Percentiles rank a stretch among this genome's conserved stretches.
phyloP scores from a whole-genome alignment of 2,888 invertebrate genomes.

The Pristionchus arcanus region DNA sequence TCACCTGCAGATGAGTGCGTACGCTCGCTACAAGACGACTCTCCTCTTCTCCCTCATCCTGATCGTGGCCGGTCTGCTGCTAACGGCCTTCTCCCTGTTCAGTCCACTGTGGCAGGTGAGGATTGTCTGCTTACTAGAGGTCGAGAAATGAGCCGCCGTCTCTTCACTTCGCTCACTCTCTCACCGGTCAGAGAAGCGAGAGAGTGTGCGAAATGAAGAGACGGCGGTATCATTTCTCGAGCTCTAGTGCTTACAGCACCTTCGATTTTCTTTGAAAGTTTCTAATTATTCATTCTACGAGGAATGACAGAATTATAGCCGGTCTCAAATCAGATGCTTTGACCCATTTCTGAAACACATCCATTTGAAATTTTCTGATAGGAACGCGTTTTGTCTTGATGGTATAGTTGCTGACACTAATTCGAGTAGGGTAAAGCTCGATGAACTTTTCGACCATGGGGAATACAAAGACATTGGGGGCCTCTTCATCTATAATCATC shows the following conservation, averaged over 20 bases:
- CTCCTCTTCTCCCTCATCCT: constrained; percentile 66
- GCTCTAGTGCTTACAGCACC: too few species aligned
- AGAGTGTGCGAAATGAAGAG: too few species aligned
- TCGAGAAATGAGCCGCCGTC: too few species aligned
- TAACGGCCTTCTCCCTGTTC: constrained; percentile 67
- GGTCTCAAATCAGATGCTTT: too few species aligned
- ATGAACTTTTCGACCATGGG: neutral
- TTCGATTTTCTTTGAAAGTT: neutral
- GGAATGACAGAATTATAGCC: too few species aligned
- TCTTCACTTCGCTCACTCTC: too few species aligned
- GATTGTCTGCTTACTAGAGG: neutral
- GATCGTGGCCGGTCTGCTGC: constrained; percentile 64
- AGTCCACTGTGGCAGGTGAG: constrained; percentile 69
- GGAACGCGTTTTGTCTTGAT: too few species aligned
- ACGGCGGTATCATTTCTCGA: too few species aligned
- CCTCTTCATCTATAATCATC: neutral
- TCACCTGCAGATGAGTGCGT: neutral
- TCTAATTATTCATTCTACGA: too few species aligned
- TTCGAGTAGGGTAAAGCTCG: neutral
- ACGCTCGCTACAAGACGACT: constrained; percentile 63
- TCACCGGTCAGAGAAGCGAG: too few species aligned
- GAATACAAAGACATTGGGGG: neutral
- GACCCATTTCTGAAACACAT: neutral
- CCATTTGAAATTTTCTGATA: neutral
- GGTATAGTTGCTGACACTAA: neutral